phyloP scores from a whole-genome alignment of 2,113 vertebrate genomes.

The Sturnira hondurensis region DNA sequence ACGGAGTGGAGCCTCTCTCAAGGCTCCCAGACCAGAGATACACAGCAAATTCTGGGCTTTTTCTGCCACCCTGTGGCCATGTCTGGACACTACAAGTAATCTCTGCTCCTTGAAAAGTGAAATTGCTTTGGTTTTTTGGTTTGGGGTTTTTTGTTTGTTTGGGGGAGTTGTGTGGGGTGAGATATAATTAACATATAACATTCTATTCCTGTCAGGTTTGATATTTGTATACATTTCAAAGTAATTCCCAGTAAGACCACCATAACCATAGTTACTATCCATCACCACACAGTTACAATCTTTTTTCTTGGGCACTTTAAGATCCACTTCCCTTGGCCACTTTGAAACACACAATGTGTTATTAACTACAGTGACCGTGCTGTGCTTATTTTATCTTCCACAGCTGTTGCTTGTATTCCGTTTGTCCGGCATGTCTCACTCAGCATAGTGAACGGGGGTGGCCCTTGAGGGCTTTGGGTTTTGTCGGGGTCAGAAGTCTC shows the following conservation, averaged over 20 bases:
- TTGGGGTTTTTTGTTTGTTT: not conserved
- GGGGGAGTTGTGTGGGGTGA: too few relatives aligned
- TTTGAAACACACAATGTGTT: too few relatives aligned
- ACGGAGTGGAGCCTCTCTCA: not conserved
- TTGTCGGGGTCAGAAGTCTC: not conserved
- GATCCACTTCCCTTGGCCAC: not conserved
- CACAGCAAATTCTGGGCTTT: not conserved
- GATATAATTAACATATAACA: not conserved
- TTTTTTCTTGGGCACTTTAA: not conserved
- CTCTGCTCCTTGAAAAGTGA: not conserved
- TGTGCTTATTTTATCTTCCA: not conserved
- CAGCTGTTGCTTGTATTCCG: not conserved
- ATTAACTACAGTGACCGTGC: not conserved
- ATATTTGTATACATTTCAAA: not conserved
- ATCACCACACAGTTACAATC: not conserved
- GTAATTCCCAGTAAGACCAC: too few relatives aligned
- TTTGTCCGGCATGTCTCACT: not conserved
- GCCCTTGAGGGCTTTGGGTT: not conserved
- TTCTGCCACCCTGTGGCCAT: conserved; percentile 57
- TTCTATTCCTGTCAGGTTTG: not conserved
- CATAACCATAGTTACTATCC: not conserved
- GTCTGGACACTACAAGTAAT: not conserved
- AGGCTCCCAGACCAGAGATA: not conserved
- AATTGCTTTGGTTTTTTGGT: not conserved
- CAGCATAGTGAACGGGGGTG: not conserved